Conservation (phyloP, 1,140 invertebrate genomes). For the Trissolcus basalis region DNA sequence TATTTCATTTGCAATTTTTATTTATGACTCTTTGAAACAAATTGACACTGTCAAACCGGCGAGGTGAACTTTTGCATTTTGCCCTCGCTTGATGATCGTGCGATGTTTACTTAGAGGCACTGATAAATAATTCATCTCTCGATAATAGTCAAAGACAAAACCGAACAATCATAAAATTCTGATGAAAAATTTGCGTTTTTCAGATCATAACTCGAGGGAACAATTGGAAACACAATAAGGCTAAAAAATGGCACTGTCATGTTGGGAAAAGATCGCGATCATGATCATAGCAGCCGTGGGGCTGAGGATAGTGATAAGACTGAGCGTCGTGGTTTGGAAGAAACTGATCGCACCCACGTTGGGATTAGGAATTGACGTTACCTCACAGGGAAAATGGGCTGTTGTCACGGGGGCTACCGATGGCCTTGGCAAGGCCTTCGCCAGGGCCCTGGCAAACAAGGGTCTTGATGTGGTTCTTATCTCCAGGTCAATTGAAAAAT, state of each 20-base stretch:
- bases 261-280: conserved; percentile 70
- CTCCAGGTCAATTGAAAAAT: conserved; percentile 88
- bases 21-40: no score
- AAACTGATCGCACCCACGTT: conserved; percentile 69
- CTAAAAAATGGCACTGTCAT: conserved; percentile 68
- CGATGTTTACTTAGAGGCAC: no score
- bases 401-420: conserved; percentile 94
- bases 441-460: conserved; percentile 85
- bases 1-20: no score
- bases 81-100: no score
- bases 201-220: neutral
- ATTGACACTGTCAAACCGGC: no score
- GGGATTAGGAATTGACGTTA: conserved; percentile 66
- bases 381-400: conserved; percentile 73
- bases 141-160: no score
- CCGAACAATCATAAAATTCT: no score
- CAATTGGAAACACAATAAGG: neutral
- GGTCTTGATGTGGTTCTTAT: conserved; percentile 93
- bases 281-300: conserved; percentile 66
- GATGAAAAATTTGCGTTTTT: no score
- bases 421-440: conserved; percentile 94
- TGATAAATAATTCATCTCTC: no score
- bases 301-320: conserved; percentile 62
- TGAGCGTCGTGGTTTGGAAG: conserved; percentile 66
- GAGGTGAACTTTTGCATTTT: no score